Conservation (phyloP, 2,113 vertebrate genomes). For the Hypomesus transpacificus region DNA sequence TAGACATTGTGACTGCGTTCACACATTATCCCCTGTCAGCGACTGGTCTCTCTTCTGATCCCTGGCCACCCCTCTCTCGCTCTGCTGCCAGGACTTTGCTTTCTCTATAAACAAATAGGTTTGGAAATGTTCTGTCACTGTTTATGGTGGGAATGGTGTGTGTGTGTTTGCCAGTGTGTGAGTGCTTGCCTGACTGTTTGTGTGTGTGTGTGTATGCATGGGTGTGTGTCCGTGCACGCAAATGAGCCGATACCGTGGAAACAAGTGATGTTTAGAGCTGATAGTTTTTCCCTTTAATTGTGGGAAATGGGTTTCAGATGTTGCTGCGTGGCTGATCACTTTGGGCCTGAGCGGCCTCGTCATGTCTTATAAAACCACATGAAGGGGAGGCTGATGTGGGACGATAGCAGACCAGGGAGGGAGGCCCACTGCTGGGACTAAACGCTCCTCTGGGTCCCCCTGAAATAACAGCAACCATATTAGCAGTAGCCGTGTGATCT, state of each 20-base stretch:
- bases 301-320: constrained; percentile 78
- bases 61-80: constrained; percentile 17
- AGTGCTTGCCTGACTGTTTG: constrained; percentile 35
- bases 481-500: constrained; percentile 62
- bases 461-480: constrained; percentile 64
- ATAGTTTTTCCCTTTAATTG: constrained; percentile 78
- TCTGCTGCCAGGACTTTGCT: constrained; percentile 42
- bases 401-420: constrained; percentile 62
- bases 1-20: constrained; percentile 12
- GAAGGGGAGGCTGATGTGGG: constrained; percentile 65
- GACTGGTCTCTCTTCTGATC: constrained; percentile 17
- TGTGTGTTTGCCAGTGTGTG: constrained; percentile 41
- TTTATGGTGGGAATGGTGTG: constrained; percentile 55
- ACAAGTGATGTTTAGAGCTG: constrained; percentile 71
- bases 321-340: constrained; percentile 71
- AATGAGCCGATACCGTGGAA: constrained; percentile 71
- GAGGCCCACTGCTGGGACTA: constrained; percentile 51
- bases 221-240: background rate
- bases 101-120: constrained; percentile 62
- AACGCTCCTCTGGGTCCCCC: constrained; percentile 58
- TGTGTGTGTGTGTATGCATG: constrained; percentile 6
- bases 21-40: constrained; percentile 17
- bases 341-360: constrained; percentile 61
- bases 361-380: constrained; percentile 75
- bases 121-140: constrained; percentile 70